Percentiles rank a stretch among this genome's conserved stretches.
Evolutionary conservation across 2,888 invertebrate species (phyloP).

Genomic region (Rhamphomyia laevipes): DNA sequence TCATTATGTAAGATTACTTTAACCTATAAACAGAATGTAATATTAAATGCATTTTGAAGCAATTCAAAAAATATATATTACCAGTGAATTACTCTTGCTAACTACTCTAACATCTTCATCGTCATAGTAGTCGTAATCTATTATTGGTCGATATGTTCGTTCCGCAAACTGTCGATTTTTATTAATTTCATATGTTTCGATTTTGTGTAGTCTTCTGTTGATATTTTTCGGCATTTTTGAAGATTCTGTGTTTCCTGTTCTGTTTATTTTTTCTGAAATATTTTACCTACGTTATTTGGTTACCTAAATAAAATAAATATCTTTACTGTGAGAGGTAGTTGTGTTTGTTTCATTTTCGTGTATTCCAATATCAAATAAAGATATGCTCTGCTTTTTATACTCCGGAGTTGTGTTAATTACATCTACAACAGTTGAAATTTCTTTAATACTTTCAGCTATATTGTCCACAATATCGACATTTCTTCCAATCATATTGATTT

Average conservation of each 20-base stretch:
- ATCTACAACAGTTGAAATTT: constrained; percentile 16
- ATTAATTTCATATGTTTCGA: constrained; percentile 29
- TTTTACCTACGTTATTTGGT: too few relatives aligned
- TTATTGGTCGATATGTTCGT: constrained; percentile 29
- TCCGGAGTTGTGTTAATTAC: constrained; percentile 10
- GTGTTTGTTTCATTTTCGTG: too few relatives aligned
- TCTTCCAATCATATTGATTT: neutral
- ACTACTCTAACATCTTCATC: constrained; percentile 47
- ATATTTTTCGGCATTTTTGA: constrained; percentile 3
- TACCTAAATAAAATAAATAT: too few relatives aligned
- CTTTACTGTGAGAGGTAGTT: too few relatives aligned
- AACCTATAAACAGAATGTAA: constrained; percentile 18
- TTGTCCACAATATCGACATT: constrained; percentile 8
- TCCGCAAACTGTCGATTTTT: constrained; percentile 16
- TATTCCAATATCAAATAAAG: too few relatives aligned
- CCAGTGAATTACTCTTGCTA: constrained; percentile 41
- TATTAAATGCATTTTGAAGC: neutral
- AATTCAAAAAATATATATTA: constrained; percentile 21
- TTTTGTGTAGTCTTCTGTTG: constrained; percentile 24
- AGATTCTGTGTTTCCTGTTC: constrained; percentile 22
- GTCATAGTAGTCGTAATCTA: constrained; percentile 60
- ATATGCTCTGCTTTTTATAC: neutral
- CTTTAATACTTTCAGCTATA: constrained; percentile 19
- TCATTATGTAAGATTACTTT: constrained; percentile 49
- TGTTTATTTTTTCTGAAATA: too few relatives aligned